phyloP scores from a whole-genome alignment of 2,797 vertebrate genomes.

The Argyrosomus regius region DNA sequence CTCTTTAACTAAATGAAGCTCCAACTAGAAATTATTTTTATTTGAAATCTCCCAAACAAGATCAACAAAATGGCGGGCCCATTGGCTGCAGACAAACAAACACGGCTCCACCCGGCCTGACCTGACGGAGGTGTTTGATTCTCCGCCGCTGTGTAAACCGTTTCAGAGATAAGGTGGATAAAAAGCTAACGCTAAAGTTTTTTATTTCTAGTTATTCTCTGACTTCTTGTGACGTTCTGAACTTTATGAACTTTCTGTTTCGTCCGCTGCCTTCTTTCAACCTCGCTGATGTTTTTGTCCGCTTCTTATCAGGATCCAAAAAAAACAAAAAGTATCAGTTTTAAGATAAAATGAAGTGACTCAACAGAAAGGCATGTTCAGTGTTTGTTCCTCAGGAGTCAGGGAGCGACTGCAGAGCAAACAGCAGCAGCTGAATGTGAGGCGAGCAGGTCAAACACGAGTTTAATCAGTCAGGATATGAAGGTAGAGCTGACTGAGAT shows the following conservation, averaged over 20 bases:
- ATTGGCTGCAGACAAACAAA: too few relatives aligned
- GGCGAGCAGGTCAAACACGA: not conserved
- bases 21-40: too few relatives aligned
- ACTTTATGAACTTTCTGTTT: too few relatives aligned
- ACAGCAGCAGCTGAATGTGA: not conserved
- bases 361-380: conserved; percentile 9
- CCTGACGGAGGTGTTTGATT: too few relatives aligned
- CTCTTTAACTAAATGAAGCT: too few relatives aligned
- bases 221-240: not conserved
- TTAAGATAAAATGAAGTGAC: conserved; percentile 43
- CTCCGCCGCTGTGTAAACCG: too few relatives aligned
- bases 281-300: conserved; percentile 1
- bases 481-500: not conserved
- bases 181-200: too few relatives aligned
- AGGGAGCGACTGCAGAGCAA: not conserved
- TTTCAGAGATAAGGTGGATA: too few relatives aligned
- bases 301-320: conserved; percentile 2
- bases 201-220: too few relatives aligned
- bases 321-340: not conserved
- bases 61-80: too few relatives aligned
- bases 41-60: too few relatives aligned
- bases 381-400: conserved; percentile 19
- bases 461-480: not conserved
- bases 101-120: too few relatives aligned
- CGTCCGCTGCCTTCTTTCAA: not conserved